Conservation (phyloP, 2,113 vertebrate species). For the Gopherus evgoodei region DNA sequence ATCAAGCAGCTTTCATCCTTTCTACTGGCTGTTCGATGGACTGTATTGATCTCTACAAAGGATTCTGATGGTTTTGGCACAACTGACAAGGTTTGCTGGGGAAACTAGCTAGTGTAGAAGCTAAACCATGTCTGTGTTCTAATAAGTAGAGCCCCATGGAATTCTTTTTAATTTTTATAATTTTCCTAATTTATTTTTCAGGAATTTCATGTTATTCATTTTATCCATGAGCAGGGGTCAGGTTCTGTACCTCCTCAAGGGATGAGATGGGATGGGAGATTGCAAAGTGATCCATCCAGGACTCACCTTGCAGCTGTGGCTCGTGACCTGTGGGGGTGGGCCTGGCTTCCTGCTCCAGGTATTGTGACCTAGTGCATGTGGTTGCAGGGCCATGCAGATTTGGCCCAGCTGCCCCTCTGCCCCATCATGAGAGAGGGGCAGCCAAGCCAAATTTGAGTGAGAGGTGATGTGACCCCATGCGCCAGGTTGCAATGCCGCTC, state of each 20-base stretch:
- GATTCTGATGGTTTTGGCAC: not conserved
- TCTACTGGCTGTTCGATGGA: accelerated
- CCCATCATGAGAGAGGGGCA: not conserved
- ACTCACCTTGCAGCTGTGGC: not conserved
- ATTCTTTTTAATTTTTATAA: not conserved
- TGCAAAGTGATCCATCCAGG: not conserved
- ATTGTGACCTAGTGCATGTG: not conserved
- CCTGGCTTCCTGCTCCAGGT: not conserved
- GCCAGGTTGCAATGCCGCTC: not conserved
- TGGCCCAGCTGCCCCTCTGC: not conserved
- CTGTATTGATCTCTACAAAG: not conserved
- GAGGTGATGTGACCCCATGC: not conserved
- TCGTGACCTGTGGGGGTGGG: not conserved
- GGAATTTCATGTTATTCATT: not conserved
- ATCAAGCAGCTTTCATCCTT: constrained; percentile 4
- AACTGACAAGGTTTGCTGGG: not conserved
- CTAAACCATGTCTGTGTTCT: not conserved
- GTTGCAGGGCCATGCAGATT: not conserved
- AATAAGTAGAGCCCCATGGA: not conserved
- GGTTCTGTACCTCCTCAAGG: no score
- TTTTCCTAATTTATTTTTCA: not conserved
- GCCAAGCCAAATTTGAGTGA: not conserved
- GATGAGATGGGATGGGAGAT: not conserved
- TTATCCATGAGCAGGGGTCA: not conserved
- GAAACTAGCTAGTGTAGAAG: not conserved